Percentiles rank a stretch among this genome's conserved stretches.
phyloP scores from a whole-genome alignment of 1,140 invertebrate species.

The Triops longicaudatus region DNA sequence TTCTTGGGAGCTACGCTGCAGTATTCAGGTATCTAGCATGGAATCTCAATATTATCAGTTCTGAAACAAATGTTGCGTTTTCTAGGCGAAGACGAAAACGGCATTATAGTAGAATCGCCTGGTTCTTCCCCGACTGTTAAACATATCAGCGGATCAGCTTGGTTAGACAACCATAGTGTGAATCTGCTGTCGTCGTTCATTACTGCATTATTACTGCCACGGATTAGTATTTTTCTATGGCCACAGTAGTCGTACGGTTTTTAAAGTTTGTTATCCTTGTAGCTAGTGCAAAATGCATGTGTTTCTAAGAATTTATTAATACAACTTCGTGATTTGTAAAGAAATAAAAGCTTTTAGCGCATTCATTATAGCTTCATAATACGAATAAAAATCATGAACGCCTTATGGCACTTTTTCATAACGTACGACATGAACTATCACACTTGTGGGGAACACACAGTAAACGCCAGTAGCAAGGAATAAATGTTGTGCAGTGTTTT shows the following conservation, averaged over 20 bases:
- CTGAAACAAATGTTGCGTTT: constrained; percentile 25
- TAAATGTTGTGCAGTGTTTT: not conserved
- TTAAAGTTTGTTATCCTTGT: not conserved
- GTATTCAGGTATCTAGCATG: constrained; percentile 59
- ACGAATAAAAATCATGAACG: not conserved
- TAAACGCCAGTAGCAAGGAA: not conserved
- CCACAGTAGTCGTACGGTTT: not conserved
- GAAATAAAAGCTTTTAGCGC: not conserved
- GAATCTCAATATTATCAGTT: not conserved
- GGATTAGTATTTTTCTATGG: constrained; percentile 58
- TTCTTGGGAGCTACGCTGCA: constrained; percentile 73
- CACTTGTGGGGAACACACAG: not conserved
- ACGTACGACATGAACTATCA: not conserved
- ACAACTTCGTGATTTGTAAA: not conserved
- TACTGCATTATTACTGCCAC: constrained; percentile 61
- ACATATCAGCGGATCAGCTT: constrained; percentile 63
- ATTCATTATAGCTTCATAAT: not conserved
- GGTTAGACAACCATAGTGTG: constrained; percentile 85
- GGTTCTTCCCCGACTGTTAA: constrained; percentile 52
- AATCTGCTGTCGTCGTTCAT: constrained; percentile 73
- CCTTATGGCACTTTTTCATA: not conserved
- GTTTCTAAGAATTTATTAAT: not conserved
- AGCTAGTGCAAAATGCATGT: not conserved
- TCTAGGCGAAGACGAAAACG: constrained; percentile 50
- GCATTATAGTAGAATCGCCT: constrained; percentile 63